Evolutionary conservation across 1,140 invertebrate species (phyloP).

Genomic region (Monochamus saltuarius): DNA sequence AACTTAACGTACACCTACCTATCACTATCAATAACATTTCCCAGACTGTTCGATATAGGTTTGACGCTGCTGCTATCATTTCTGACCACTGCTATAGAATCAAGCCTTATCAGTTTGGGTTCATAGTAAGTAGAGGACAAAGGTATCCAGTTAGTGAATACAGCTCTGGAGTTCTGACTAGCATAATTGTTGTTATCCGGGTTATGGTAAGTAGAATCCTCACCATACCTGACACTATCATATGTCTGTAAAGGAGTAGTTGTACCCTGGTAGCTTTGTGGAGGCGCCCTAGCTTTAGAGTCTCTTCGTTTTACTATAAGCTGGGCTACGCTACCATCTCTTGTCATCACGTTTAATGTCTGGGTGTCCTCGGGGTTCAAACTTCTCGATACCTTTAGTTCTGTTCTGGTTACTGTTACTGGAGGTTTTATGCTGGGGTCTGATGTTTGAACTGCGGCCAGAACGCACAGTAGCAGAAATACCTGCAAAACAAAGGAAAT

Average conservation of each 20-base stretch:
- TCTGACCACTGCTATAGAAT: slow-evolving; percentile 37
- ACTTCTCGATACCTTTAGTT: slow-evolving; percentile 74
- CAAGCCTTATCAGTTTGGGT: slow-evolving; percentile 37
- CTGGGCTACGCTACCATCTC: slow-evolving; percentile 71
- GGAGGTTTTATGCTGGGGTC: background rate
- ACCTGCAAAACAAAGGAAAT: slow-evolving; percentile 1
- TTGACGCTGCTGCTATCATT: slow-evolving; percentile 35
- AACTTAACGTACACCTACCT: slow-evolving; percentile 32
- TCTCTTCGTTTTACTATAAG: slow-evolving; percentile 75
- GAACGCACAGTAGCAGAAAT: background rate
- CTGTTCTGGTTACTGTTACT: slow-evolving; percentile 63
- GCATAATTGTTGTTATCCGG: background rate
- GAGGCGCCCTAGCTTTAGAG: slow-evolving; percentile 25
- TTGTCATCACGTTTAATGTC: slow-evolving; percentile 72
- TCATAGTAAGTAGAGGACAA: slow-evolving; percentile 38
- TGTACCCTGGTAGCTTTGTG: background rate
- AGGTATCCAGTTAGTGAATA: slow-evolving; percentile 47
- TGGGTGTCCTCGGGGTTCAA: slow-evolving; percentile 72
- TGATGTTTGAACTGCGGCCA: background rate
- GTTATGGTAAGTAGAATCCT: slow-evolving; percentile 7
- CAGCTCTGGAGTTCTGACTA: background rate
- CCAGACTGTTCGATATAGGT: slow-evolving; percentile 23
- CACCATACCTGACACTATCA: background rate
- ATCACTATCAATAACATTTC: slow-evolving; percentile 47
- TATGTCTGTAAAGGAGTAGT: background rate